Evolutionary conservation across 2,888 invertebrate genomes (phyloP).

Genomic region (Macaria liturata): DNA sequence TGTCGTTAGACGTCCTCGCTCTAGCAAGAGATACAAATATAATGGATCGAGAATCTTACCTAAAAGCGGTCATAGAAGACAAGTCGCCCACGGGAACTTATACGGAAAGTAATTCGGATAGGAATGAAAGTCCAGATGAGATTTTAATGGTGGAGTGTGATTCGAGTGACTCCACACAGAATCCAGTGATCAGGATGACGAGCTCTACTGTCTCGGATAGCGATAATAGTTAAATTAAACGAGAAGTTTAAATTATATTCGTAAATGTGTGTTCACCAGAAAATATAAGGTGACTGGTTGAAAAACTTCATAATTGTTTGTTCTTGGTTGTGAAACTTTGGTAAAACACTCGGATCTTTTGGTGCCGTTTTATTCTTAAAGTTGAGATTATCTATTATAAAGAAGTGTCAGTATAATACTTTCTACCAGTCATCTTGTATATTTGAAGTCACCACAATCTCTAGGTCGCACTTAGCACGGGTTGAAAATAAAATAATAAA

Average conservation of each 20-base stretch:
- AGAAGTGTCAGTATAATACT: neutral
- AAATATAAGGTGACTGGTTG: no score
- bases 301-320: no score
- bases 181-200: constrained; percentile 77
- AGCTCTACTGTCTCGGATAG: constrained; percentile 74
- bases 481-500: neutral
- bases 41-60: constrained; percentile 71
- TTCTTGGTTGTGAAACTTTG: no score
- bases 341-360: no score
- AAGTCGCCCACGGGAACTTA: constrained; percentile 76
- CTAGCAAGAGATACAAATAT: constrained; percentile 69
- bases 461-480: constrained; percentile 9
- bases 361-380: no score
- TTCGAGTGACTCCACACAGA: constrained; percentile 74
- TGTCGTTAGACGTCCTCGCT: constrained; percentile 74
- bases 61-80: constrained; percentile 77
- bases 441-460: neutral
- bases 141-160: constrained; percentile 78
- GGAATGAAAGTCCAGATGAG: constrained; percentile 75
- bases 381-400: no score
- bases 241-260: neutral
- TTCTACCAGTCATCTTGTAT: neutral
- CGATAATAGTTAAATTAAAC: constrained; percentile 66
- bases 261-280: no score
- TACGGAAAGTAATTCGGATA: constrained; percentile 75